Evolutionary conservation across 92 coral and sea anemone species (phyloP).

Genomic region (Scolanthus callimorphus): DNA sequence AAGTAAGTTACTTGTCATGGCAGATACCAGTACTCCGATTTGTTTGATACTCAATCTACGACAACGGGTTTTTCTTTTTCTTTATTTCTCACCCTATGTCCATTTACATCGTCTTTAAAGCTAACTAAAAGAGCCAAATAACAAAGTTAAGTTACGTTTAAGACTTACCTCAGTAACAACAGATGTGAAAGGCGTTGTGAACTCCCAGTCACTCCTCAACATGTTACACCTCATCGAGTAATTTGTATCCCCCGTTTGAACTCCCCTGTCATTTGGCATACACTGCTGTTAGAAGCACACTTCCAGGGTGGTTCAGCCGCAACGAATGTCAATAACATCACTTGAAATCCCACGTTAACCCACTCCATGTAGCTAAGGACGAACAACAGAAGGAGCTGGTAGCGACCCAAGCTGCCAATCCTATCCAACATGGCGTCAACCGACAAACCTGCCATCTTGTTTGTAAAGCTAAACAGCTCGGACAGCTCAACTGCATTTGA

Average conservation of each 20-base stretch:
- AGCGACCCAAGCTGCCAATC: conserved; percentile 26
- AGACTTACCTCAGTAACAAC: conserved; percentile 77
- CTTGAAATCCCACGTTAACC: conserved; percentile 30
- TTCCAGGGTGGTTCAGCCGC: conserved; percentile 85
- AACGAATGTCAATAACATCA: conserved; percentile 55
- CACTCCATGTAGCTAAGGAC: conserved; percentile 28
- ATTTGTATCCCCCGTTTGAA: conserved; percentile 42
- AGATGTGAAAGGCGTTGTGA: conserved; percentile 48
- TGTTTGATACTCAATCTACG: too few species aligned
- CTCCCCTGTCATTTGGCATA: conserved; percentile 62
- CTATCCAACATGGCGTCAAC: conserved; percentile 16
- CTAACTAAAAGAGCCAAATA: too few species aligned
- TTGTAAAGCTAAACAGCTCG: not conserved
- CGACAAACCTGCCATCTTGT: conserved; percentile 29
- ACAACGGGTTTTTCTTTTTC: too few species aligned
- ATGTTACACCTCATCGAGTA: conserved; percentile 43
- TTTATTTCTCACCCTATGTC: too few species aligned
- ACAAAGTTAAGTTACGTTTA: too few species aligned
- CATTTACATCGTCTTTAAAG: too few species aligned
- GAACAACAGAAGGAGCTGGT: conserved; percentile 16
- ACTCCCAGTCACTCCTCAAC: conserved; percentile 80
- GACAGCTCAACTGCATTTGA: not conserved
- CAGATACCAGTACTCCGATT: too few species aligned
- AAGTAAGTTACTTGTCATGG: too few species aligned
- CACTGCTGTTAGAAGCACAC: conserved; percentile 57